Base-by-base conservation (phyloP, 2,888 invertebrate genomes). In the Atrina japonica region DNA sequence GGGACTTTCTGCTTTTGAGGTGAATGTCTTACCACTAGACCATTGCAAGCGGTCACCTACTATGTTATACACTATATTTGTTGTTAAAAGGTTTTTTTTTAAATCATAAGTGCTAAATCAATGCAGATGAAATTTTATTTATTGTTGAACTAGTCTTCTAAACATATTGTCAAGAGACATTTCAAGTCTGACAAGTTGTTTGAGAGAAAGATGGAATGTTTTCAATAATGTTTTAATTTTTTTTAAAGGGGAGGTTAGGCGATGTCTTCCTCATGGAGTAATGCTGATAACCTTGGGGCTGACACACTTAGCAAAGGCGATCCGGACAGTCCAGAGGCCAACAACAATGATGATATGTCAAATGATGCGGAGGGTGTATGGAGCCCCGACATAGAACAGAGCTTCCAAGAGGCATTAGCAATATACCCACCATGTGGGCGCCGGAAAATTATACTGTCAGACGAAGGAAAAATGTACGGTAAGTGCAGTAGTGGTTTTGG, bases 381-480 rank as follows among this genome's bases (percentile, higher is more conserved):
- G 99, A 97, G 97, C 92, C 97, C 98, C 82, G 99, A 99, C 93
- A 99, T 99, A 92, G 99, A 99, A 92, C 99, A 99, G 93, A 97
- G 97, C 93, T 99, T 99, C 93, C 99, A 99, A 92, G 99, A 99
- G 93, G 99, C 99, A 81, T 94, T 99, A 91, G 97, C 98, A 89
- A 99, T 99, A 91, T 99, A 99, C 93, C 99, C 99, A 76, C 99
- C 99, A 78, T 99, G 99, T 92, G 99, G 99, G 82, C 93, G 99
- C 88, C 94, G 99, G 92, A 99, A 99, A 94, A 99, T 99, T 91
- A 99, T 99, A 88, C 94, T 99, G 88, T 98, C 98, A 86, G 99
- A 99, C 92, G 99, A 99, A 93, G 99, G 99, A 91, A 99, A 99
- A 95, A 99, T 99, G 99, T 99, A 99, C 94, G 99, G 99, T 99